Evolutionary conservation across 1,140 invertebrate species (phyloP).

Genomic region (Adelges cooleyi): DNA sequence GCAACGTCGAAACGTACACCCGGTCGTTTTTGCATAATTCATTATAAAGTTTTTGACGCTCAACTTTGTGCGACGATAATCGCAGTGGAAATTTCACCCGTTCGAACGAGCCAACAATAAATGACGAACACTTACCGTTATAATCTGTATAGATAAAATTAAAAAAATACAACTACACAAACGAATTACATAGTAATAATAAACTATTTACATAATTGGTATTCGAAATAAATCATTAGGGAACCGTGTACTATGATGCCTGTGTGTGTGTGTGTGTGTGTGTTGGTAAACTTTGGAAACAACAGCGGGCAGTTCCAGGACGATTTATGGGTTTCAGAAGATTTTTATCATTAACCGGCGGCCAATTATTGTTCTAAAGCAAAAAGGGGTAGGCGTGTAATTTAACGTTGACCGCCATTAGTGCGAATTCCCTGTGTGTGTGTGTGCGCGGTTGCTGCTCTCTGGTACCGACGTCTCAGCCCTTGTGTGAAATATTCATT

Average conservation of each 20-base stretch:
- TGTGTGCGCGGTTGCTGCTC: neutral
- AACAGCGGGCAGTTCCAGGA: neutral
- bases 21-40: conserved; percentile 28
- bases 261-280: neutral
- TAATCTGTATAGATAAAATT: neutral
- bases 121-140: neutral
- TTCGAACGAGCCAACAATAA: too few relatives aligned
- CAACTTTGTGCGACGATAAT: conserved; percentile 25
- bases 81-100: conserved; percentile 7
- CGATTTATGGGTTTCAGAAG: conserved; percentile 16
- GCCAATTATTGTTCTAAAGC: conserved; percentile 24
- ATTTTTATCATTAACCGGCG: conserved; percentile 20
- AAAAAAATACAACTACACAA: neutral
- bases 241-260: neutral
- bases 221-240: conserved; percentile 1
- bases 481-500: conserved; percentile 18
- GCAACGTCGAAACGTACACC: neutral
- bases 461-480: neutral
- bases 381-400: neutral
- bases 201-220: neutral
- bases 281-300: neutral
- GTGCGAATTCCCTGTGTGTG: neutral
- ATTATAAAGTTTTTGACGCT: conserved; percentile 21
- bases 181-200: neutral
- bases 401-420: neutral